Evolutionary conservation across 2,888 invertebrate genomes (phyloP), one percentile per base, ranked within the genome.

Genomic region (Amiota communis): DNA sequence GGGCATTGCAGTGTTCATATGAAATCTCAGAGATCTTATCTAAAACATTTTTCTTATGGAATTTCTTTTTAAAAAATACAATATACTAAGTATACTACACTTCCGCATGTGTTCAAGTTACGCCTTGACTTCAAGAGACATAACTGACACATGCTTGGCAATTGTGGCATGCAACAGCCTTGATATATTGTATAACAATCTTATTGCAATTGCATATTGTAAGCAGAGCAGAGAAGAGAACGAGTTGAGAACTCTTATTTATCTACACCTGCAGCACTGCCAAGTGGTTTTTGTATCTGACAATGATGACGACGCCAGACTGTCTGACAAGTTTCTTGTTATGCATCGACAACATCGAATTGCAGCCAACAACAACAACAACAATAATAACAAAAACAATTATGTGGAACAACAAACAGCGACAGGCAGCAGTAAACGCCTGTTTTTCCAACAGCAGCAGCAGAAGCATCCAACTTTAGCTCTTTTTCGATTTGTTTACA

Each of bases 251-350:
- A 6, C 8, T 36, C 2, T 6, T 65, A 65, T 65, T 53, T 68
- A 68, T 68, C 20, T 68, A 68, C 51, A 68, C 67, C 67, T 68
- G 67, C 67, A 68, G 47, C 47, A 6, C n/a, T 68, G 67, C 67
- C 67, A 68, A 68, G 67, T 68, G 67, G 67, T 68, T 68, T 68
- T 68, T 36, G 67, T 23, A 20, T 51, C 53, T 20, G 47, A 15
- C 10, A n/a, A 23, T 46, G 63, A 36, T 53, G 53, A 12, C 51
- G 74, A 70, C 72, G 72, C 74, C 72, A 70, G 51, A 48, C 15
- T 70, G 72, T 74, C 74, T 74, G 74, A 51, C 56, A 65, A 70
- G 72, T 74, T 71, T 69, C 46, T 47, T 72, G 23, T 57, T 47
- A 46, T 47, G 15, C 59, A 17, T 59, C 59, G 59, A 11, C 59